Percentiles rank a stretch among this genome's conserved stretches.
These are phyloP conservation scores for Thaumetopoea pityocampa DNA, from an alignment of 1,140 invertebrate species.

Conservation along the genomic window DNA sequence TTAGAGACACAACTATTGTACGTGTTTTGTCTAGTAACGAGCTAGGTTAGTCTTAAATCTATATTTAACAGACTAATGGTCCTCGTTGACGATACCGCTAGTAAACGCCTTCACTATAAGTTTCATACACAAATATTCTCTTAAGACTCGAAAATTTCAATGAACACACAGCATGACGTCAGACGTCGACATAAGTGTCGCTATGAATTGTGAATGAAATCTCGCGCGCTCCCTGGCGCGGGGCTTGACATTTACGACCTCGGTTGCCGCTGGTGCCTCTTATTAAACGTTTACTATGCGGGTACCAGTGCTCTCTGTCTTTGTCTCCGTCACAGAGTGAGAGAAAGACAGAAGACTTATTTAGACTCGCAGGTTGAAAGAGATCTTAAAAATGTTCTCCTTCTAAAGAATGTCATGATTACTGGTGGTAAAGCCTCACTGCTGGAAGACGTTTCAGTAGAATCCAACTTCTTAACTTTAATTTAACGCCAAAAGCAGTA, in stretches of 20 bases:
- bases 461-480: too few species aligned
- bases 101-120: conserved; percentile 1
- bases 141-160: conserved; percentile 9
- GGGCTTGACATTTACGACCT: conserved; percentile 46
- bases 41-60: too few species aligned
- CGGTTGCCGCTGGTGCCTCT: conserved; percentile 6
- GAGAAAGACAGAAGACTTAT: too few species aligned
- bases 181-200: conserved; percentile 19
- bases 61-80: not conserved
- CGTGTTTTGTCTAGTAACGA: too few species aligned
- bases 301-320: not conserved
- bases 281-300: conserved; percentile 6
- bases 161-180: conserved; percentile 13
- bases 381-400: too few species aligned
- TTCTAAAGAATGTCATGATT: too few species aligned
- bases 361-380: too few species aligned
- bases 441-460: too few species aligned
- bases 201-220: conserved; percentile 17
- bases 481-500: too few species aligned
- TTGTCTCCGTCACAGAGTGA: not conserved
- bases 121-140: too few species aligned
- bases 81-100: not conserved
- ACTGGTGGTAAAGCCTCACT: too few species aligned
- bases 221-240: conserved; percentile 19
- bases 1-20: too few species aligned